Base-by-base conservation (phyloP, 1,140 invertebrate species). In the Tetragnatha versicolor region DNA sequence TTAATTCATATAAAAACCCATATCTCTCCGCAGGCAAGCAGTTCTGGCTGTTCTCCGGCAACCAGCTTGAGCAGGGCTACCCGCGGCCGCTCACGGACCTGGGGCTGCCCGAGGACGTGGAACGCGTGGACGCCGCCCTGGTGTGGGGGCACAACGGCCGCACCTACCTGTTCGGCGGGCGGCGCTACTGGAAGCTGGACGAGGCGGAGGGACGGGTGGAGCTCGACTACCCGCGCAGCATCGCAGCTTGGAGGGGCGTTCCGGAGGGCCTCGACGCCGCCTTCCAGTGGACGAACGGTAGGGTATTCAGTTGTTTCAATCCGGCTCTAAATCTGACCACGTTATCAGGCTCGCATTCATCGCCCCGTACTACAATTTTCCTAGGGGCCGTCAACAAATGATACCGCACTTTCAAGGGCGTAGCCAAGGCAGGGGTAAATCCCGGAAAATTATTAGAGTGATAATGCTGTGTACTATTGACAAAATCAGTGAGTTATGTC, bases 111-210 rank as follows among this genome's bases (percentile, higher is more conserved):
- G 83, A 85, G 12, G 89, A 89, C 51, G 84, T 98, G 0, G 89
- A 92, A 6, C 92, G 93, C 82, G 89, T 98, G 31, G 95, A 97
- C 85, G 95, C 92, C 2, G 94, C 94, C 0, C 93, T 96, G 88
- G 90, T 85, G 14, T 88, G 87, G 87, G 83, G 85, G 29, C 84
- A 85, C 80, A 88, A 89, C 82, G 84, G 85, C 20, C 84, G 86
- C 53, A 88, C 88, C 6, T 89, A 89, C 79, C 83, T 89, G n/a
- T 86, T 89, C 82, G 94, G 92, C 82, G 94, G 94, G 47, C 92
- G 91, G 2, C 90, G 93, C 88, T 98, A 98, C 87, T 98, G 96
- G 96, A 93, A 92, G 90, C 93, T 88, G 75, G 82, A 82, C 58
- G 82, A 82, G 69, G 22, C 39, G 3, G 80, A 81, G 20, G 78